Evolutionary conservation across 2,888 invertebrate genomes (phyloP), one percentile per base, ranked within the genome.

Genomic region (Melanotus villosus): DNA sequence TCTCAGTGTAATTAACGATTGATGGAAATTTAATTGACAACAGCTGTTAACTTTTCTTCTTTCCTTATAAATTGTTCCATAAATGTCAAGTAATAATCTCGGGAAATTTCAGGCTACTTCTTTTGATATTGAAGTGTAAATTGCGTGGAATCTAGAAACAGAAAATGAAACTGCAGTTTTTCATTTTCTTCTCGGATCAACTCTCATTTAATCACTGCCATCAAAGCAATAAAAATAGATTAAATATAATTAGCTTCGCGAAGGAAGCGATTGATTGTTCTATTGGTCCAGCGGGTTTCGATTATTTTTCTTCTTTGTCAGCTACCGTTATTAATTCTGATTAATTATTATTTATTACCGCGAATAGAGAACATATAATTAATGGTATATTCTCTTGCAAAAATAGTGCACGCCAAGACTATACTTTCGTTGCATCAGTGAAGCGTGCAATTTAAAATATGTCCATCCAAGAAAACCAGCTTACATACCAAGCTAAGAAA

Each of bases 321-420:
- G 47, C 47, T 47, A 47, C 47, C 47, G 47, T 12, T 23, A 23
- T 47, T 23, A 23, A 23, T 23, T 23, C 26, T 26, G 26, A 26
- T 26, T 26, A 26, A 47, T 47, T 47, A 47, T 47, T 47, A 47
- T 47, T 47, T 47, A 47, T 47, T 23, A 23, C 26, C 18, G 26
- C 4, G 23, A 47, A 10, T 3, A 2, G 23, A 23, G 6, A 47
- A 23, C 47, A 14, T 47, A 12, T 47, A n/a, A 47, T 47, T 47
- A 47, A 47, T 47, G 21, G 9, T 23, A 1, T 3, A 3, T n/a
- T n/a, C n/a, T 23, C 10, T 45, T 45, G 45, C 45, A 45, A 45
- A 45, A 21, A 45, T 12, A 12, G 38, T 47, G 47, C 47, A 26
- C 18, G 47, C 12, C 18, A 19, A 10, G 45, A 21, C 23, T 47